Evolutionary conservation across 2,888 invertebrate species (phyloP), one percentile per base, ranked within the genome.

Genomic region (Rhagophthalmus giganteus): DNA sequence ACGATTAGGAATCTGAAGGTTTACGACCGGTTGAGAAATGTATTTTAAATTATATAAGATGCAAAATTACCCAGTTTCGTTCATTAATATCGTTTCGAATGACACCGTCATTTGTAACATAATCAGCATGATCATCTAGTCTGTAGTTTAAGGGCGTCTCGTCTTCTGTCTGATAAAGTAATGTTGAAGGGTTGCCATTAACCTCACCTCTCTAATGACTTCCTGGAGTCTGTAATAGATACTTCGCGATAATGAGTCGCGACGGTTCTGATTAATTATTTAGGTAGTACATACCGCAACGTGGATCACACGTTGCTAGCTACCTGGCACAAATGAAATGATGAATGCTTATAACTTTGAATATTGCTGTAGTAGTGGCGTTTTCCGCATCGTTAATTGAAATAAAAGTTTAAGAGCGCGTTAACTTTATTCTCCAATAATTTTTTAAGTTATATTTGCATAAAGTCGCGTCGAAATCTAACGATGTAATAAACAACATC

Each of bases 181-280:
- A 41, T 26, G 27, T n/a, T 20, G 41, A 53, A 28, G 42, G 37
- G 27, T 31, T 37, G 24, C 28, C 45, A 51, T 70, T 68, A 69
- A 66, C 62, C 61, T 65, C 60, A 60, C 65, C 65, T 61, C 58
- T 61, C 62, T 69, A 71, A 71, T 67, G 69, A 68, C 70, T 71
- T 71, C 70, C 68, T 67, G 68, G 64, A 63, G 66, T 57, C 58
- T 59, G 67, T 70, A 71, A 71, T 71, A 69, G 70, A 71, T 69
- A 66, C 64, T 66, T 64, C 56, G 61, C 63, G 68, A 71, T 71
- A 72, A 71, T 69, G 70, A 70, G 70, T 60, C 63, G 64, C 60
- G 61, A 63, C 67, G 58, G 54, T 60, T 52, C 65, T 67, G 67
- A 69, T 69, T 69, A 71, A 67, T 69, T 70, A 71, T 68, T 45